Base-by-base conservation (phyloP, 2,888 invertebrate species). In the Eristalinus aeneus region DNA sequence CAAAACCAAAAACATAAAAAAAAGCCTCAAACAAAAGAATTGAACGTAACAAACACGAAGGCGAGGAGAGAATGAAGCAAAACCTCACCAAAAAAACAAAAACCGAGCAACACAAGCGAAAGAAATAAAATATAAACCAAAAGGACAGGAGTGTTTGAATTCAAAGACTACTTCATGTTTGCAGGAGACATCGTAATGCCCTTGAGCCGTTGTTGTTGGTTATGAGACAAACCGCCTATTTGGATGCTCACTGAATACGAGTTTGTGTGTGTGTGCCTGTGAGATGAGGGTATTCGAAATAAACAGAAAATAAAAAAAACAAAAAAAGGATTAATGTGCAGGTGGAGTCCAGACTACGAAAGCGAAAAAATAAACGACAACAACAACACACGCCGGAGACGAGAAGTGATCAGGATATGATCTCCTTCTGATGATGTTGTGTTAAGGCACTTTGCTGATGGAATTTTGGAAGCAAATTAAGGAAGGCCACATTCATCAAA, bases 201-300 rank as follows among this genome's bases (percentile, higher is more conserved):
- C 91, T 90, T 91, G 90, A 91, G 90, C 89, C 76, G 46, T 46
- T 46, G 88, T 82, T 88, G 88, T 82, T 88, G 83, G 76, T 83
- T 74, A 74, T 64, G 71, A 71, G 75, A 84, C 75, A 79, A 63
- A 56, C 75, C 20, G 65, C 67, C 34, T 56, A 67, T 75, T 78
- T 73, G 36, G 54, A 77, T 67, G 54, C 12, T 56, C 46, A 36
- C 31, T 36, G 34, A n/a, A 54, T 36, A 39, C 34, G 23, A 22
- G 10, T 65, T 20, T 1, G 23, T 9, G 12, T 23, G 23, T 56
- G 46, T 46, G 46, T 16, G 16, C n/a, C 12, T 46, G 12, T 56
- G 56, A 2, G 56, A 56, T 56, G 56, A 56, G 56, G 46, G 46
- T 46, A 5, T 46, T 16, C 16, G 46, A 46, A 46, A 16, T 8